A percentile compares a stretch with the other conserved stretches of the same genome.
These are phyloP conservation scores for Fragum whitleyi DNA, from an alignment of 2,888 invertebrate species.

Conservation along the genomic window DNA sequence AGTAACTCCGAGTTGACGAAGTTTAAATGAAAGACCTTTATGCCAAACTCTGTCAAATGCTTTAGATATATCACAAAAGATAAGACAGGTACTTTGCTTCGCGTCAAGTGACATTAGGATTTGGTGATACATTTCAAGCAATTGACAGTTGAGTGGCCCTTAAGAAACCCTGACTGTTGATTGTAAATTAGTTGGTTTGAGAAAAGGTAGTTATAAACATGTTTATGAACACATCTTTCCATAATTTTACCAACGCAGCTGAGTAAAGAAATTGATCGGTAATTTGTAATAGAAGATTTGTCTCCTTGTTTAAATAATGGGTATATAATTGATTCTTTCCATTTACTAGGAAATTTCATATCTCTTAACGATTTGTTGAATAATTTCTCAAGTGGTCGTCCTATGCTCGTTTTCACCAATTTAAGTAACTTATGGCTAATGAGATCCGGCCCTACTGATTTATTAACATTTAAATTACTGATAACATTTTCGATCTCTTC, in stretches of 20 bases:
- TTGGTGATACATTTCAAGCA: slow-evolving; percentile 48
- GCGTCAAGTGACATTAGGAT: slow-evolving; percentile 33
- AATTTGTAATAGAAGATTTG: slow-evolving; percentile 19
- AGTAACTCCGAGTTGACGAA: slow-evolving; percentile 41
- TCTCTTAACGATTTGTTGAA: slow-evolving; percentile 40
- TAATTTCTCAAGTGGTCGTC: slow-evolving; percentile 19
- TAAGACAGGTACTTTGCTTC: slow-evolving; percentile 32
- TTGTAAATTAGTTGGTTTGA: slow-evolving; percentile 43
- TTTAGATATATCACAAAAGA: slow-evolving; percentile 56
- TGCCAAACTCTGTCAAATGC: slow-evolving; percentile 61
- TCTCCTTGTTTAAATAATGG: slow-evolving; percentile 48
- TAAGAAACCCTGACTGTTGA: slow-evolving; percentile 45
- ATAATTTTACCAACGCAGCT: slow-evolving; percentile 43
- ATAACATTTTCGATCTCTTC: slow-evolving; percentile 30
- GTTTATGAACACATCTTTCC: slow-evolving; percentile 48
- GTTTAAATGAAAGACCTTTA: slow-evolving; percentile 43
- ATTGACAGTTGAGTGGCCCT: slow-evolving; percentile 52
- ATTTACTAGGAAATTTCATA: slow-evolving; percentile 23
- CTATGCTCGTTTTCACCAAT: slow-evolving; percentile 11
- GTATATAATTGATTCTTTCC: slow-evolving; percentile 44
- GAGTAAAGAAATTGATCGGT: slow-evolving; percentile 47
- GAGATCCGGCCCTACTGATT: slow-evolving; percentile 38
- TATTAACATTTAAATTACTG: slow-evolving; percentile 21
- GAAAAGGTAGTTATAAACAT: slow-evolving; percentile 38
- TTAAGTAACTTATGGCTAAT: slow-evolving; percentile 43